Evolutionary conservation across 2,888 invertebrate genomes (phyloP).

Genomic region (Ectemnius continuus): DNA sequence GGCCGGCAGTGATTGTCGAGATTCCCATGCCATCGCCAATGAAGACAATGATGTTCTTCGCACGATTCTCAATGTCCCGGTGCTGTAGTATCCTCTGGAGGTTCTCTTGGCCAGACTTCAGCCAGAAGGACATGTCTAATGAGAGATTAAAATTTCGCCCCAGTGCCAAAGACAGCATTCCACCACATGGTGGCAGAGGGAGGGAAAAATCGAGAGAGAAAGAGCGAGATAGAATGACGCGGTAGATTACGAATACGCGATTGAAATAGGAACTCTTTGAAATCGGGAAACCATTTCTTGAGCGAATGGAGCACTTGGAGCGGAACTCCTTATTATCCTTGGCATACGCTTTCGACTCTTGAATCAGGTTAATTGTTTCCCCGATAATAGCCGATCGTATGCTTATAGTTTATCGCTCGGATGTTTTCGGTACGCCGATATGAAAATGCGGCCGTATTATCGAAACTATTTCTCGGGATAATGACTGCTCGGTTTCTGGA

Average conservation of each 20-base stretch:
- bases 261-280: not conserved
- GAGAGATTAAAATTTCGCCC: constrained; percentile 36
- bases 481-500: not conserved
- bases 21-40: constrained; percentile 86
- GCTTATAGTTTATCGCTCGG: not conserved
- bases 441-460: not conserved
- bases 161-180: constrained; percentile 17
- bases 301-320: not conserved
- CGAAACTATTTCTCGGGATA: not conserved
- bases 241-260: no score
- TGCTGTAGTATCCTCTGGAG: constrained; percentile 67
- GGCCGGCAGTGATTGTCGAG: constrained; percentile 82
- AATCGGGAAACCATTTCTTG: not conserved
- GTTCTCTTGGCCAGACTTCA: constrained; percentile 73
- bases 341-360: not conserved
- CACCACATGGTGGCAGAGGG: not conserved
- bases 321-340: not conserved
- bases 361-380: not conserved
- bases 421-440: not conserved
- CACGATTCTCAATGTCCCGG: constrained; percentile 75
- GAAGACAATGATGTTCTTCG: constrained; percentile 83
- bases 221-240: no score
- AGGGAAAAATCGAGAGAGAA: no score
- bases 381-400: not conserved
- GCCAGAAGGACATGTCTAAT: constrained; percentile 73